phyloP scores from a whole-genome alignment of 1,140 invertebrate genomes.

The Dufourea novaeangliae region DNA sequence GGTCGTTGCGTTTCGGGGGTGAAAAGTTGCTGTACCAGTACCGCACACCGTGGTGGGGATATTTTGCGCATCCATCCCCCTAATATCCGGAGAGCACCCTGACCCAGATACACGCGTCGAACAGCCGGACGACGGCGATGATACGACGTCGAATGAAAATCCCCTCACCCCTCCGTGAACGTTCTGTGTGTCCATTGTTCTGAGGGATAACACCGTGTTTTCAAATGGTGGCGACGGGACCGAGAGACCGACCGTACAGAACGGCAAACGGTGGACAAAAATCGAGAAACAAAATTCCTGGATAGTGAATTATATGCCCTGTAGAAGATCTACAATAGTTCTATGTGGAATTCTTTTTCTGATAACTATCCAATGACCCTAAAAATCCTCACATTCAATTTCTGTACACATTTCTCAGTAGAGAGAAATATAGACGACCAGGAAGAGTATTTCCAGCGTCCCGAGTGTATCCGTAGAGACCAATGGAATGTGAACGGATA shows the following conservation, averaged over 20 bases:
- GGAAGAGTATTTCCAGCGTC: not conserved
- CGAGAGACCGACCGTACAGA: too few species aligned
- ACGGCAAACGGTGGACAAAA: too few species aligned
- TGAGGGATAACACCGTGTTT: not conserved
- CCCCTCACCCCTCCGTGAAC: not conserved
- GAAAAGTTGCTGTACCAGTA: conserved; percentile 50
- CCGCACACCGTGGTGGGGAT: conserved; percentile 70
- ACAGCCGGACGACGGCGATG: conserved; percentile 32
- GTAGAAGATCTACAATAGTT: too few species aligned
- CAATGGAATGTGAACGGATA: not conserved
- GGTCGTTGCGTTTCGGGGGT: conserved; percentile 13
- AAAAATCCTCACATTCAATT: too few species aligned
- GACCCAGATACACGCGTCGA: conserved; percentile 71
- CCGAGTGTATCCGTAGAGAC: too few species aligned
- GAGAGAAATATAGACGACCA: not conserved
- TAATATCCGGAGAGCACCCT: conserved; percentile 78
- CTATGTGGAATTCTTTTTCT: too few species aligned
- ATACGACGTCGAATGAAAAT: conserved; percentile 33
- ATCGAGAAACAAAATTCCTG: too few species aligned
- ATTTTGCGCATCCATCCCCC: conserved; percentile 80
- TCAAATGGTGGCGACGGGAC: not conserved
- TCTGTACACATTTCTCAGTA: too few species aligned
- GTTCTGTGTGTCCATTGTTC: too few species aligned
- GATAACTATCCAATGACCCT: too few species aligned
- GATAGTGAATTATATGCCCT: too few species aligned